phyloP scores from a whole-genome alignment of 2,888 invertebrate species.

The Leptopilina myrica region DNA sequence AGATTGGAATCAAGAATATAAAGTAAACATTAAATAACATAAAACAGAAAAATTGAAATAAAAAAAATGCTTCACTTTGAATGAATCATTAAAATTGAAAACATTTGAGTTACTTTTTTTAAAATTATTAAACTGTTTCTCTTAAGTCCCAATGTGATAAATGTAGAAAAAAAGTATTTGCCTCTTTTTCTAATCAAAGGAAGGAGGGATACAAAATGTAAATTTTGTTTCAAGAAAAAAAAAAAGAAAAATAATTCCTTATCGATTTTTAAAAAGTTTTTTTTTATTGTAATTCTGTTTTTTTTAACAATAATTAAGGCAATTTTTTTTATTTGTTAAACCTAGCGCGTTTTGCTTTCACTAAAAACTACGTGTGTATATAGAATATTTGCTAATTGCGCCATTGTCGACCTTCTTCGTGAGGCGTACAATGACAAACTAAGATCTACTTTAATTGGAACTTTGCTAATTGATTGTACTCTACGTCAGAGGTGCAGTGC shows the following conservation, averaged over 20 bases:
- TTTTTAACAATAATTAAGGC: conserved; percentile 46
- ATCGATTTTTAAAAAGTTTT: conserved; percentile 40
- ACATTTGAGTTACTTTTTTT: no score
- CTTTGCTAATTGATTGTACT: conserved; percentile 74
- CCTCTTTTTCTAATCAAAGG: background rate
- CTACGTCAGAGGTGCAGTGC: conserved; percentile 71
- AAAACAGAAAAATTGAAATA: no score
- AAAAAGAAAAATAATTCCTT: conserved; percentile 13
- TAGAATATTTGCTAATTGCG: conserved; percentile 39
- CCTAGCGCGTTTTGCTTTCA: conserved; percentile 41
- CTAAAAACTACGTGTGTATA: conserved; percentile 17
- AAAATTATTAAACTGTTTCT: no score
- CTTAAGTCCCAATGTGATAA: no score
- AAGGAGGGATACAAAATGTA: conserved; percentile 48
- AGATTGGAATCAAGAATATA: no score
- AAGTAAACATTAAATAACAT: no score
- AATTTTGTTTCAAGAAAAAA: background rate
- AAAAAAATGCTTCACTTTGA: no score
- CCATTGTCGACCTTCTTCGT: conserved; percentile 17
- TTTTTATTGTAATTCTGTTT: background rate
- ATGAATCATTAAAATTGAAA: no score
- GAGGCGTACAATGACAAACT: conserved; percentile 44
- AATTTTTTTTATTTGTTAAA: conserved; percentile 43
- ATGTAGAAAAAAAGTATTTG: no score
- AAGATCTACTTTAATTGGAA: conserved; percentile 67